A percentile compares a stretch with the other conserved stretches of the same genome.
These are phyloP conservation scores for Pseudorhombus dupliciocellatus DNA, from an alignment of 2,113 vertebrate genomes.

Conservation along the genomic window DNA sequence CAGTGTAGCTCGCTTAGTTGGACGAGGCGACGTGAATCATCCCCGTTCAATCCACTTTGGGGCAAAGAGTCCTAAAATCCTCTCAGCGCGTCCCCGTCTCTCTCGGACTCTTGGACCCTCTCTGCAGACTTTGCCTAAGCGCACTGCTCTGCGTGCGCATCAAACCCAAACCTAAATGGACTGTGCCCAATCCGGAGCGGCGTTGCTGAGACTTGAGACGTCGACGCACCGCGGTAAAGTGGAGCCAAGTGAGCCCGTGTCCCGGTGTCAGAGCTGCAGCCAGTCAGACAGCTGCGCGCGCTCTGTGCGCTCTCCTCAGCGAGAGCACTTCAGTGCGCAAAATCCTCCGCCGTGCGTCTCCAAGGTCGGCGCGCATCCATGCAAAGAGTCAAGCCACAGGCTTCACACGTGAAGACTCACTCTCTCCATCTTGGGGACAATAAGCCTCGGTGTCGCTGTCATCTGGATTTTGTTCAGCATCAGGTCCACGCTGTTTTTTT, in stretches of 20 bases:
- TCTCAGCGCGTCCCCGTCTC: conserved; percentile 18
- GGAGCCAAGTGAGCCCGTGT: conserved; percentile 32
- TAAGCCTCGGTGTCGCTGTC: conserved; percentile 43
- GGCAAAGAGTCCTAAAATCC: conserved; percentile 54
- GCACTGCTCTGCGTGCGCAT: conserved; percentile 50
- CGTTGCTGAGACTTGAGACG: neutral
- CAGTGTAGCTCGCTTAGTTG: conserved; percentile 50
- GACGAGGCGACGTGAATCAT: conserved; percentile 25
- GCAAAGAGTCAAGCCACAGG: conserved; percentile 30
- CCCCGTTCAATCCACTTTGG: conserved; percentile 56
- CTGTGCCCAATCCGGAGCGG: conserved; percentile 16
- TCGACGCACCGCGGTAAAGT: conserved; percentile 14
- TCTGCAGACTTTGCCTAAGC: conserved; percentile 31
- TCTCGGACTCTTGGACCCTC: conserved; percentile 17
- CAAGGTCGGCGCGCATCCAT: conserved; percentile 59
- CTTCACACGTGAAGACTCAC: conserved; percentile 31
- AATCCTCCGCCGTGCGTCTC: conserved; percentile 61
- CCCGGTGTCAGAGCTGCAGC: conserved; percentile 49
- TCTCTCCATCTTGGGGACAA: conserved; percentile 36
- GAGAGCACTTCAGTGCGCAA: conserved; percentile 61
- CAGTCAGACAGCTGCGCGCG: conserved; percentile 35
- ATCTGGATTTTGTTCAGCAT: conserved; percentile 31
- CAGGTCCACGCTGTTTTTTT: conserved; percentile 1
- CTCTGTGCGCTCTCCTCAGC: conserved; percentile 46
- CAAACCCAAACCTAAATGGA: conserved; percentile 36